Percentiles rank a stretch among this genome's conserved stretches.
Evolutionary conservation across 2,888 invertebrate species (phyloP).

Genomic region (Xestia xanthographa): DNA sequence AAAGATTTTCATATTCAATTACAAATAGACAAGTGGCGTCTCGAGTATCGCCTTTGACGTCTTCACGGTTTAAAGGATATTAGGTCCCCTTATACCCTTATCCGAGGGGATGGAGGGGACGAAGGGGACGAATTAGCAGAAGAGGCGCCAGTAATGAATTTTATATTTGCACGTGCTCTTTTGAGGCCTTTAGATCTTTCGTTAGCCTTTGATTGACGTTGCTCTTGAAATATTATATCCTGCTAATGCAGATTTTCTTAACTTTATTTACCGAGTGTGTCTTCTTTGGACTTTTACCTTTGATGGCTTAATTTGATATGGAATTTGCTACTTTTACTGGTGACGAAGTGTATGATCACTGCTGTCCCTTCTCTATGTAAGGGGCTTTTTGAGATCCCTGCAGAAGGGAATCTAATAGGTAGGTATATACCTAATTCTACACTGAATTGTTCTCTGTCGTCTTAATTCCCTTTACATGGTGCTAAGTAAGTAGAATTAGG

Average conservation of each 20-base stretch:
- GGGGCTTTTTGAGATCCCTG: not conserved
- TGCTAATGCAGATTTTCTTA: constrained; percentile 56
- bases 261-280: constrained; percentile 30
- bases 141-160: constrained; percentile 81
- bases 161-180: constrained; percentile 77
- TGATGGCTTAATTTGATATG: constrained; percentile 19
- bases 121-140: constrained; percentile 78
- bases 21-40: constrained; percentile 89
- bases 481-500: not conserved
- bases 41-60: constrained; percentile 87
- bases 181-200: constrained; percentile 66
- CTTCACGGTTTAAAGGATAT: constrained; percentile 86
- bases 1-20: constrained; percentile 90
- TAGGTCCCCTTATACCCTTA: constrained; percentile 76
- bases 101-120: constrained; percentile 75
- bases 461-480: not conserved
- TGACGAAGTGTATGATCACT: not conserved
- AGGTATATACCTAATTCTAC: not conserved
- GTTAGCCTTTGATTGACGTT: constrained; percentile 69
- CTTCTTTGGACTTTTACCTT: constrained; percentile 18
- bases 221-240: constrained; percentile 66
- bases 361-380: not conserved
- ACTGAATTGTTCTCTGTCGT: not conserved
- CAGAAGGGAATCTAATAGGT: not conserved
- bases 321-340: not conserved